These are phyloP conservation scores for Adoxophyes honmai DNA, from an alignment of 1,140 invertebrate genomes.

Conservation along the genomic window DNA sequence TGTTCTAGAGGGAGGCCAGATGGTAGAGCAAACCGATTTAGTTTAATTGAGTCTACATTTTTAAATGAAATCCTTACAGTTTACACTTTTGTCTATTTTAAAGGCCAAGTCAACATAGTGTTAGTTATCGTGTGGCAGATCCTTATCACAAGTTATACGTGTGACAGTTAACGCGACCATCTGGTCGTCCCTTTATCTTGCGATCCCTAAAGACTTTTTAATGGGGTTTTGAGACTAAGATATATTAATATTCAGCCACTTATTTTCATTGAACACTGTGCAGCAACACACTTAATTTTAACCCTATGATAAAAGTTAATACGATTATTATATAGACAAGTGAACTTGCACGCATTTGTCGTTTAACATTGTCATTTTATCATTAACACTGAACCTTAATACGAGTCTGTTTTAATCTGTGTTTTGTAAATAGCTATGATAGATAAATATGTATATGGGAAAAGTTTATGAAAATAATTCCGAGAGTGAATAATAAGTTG, in stretches of 20 bases:
- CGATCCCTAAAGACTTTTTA: slow-evolving; percentile 18
- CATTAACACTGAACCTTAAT: slow-evolving; percentile 8
- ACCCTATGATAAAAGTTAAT: slow-evolving; percentile 62
- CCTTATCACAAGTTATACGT: no score
- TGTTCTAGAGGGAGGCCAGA: neutral
- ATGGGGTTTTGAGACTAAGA: slow-evolving; percentile 18
- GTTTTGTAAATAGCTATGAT: slow-evolving; percentile 9
- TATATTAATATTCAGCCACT: slow-evolving; percentile 12
- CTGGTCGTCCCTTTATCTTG: neutral
- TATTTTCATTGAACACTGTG: slow-evolving; percentile 64
- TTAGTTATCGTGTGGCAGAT: no score
- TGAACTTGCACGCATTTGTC: slow-evolving; percentile 58
- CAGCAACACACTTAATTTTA: slow-evolving; percentile 51
- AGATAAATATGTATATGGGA: slow-evolving; percentile 10
- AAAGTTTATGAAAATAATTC: slow-evolving; percentile 9
- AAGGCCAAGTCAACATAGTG: no score
- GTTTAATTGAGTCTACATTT: no score
- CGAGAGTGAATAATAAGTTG: slow-evolving; percentile 8
- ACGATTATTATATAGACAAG: slow-evolving; percentile 57
- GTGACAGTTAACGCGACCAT: no score
- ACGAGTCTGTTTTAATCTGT: slow-evolving; percentile 5
- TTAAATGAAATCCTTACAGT: no score
- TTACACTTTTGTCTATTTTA: no score
- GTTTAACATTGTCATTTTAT: slow-evolving; percentile 38
- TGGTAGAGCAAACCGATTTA: no score